Conservation (phyloP, 2,113 vertebrate species). For the Tyrannus savana region DNA sequence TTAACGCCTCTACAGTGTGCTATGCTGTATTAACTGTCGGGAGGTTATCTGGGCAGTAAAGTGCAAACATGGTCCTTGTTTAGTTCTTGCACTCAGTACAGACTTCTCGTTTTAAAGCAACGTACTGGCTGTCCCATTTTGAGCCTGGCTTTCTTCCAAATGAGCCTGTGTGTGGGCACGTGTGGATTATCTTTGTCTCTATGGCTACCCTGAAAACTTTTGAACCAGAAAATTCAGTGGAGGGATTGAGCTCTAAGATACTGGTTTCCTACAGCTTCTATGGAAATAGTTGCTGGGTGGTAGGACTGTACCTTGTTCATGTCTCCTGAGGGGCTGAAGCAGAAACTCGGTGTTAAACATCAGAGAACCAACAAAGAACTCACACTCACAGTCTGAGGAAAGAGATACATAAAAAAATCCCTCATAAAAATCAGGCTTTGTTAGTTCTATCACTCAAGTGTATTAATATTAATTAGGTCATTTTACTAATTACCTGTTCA, state of each 20-base stretch:
- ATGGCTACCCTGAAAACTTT: conserved; percentile 62
- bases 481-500: conserved; percentile 48
- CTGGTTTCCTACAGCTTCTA: neutral
- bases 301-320: neutral
- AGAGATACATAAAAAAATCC: neutral
- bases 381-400: neutral
- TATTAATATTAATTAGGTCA: conserved; percentile 60
- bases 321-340: neutral
- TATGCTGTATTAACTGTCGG: neutral
- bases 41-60: neutral
- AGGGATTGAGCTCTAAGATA: neutral
- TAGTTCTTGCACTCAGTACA: neutral
- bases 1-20: neutral
- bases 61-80: neutral
- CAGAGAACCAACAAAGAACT: neutral
- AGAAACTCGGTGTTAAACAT: neutral
- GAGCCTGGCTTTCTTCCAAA: conserved; percentile 48
- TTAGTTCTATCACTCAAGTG: neutral
- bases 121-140: conserved; percentile 34
- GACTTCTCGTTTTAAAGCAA: conserved; percentile 20
- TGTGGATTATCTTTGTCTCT: conserved; percentile 68
- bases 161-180: conserved; percentile 52
- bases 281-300: neutral
- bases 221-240: conserved; percentile 47
- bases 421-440: neutral